phyloP scores from a whole-genome alignment of 2,797 vertebrate species.

The Macroramphosus scolopax region DNA sequence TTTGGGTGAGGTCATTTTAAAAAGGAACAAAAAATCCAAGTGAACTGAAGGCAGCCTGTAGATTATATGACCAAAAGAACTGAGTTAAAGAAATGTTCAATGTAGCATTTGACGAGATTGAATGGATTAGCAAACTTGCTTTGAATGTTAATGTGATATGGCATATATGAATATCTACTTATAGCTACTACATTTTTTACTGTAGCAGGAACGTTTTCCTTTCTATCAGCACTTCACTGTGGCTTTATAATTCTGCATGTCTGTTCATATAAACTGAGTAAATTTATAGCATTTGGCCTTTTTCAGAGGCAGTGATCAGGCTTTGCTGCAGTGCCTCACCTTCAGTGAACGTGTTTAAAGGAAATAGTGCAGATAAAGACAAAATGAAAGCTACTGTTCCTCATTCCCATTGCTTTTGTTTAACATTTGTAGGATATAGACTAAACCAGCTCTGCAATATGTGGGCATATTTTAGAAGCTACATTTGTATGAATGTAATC shows the following conservation, averaged over 20 bases:
- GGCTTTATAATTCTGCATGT: too few species aligned
- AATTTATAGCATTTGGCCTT: constrained; percentile 1
- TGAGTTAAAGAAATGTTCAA: background rate
- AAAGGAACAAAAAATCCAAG: background rate
- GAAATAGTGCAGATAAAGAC: constrained; percentile 18
- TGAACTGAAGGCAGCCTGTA: background rate
- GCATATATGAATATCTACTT: too few species aligned
- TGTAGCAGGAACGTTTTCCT: too few species aligned
- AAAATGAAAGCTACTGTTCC: constrained; percentile 11
- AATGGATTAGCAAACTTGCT: background rate
- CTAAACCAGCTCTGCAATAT: constrained; percentile 2
- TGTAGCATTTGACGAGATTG: background rate
- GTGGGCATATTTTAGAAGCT: background rate
- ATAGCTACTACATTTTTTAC: too few species aligned
- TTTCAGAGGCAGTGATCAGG: background rate
- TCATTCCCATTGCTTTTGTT: constrained; percentile 1
- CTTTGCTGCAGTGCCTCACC: constrained; percentile 2
- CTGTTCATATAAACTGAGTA: background rate
- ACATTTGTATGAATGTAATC: background rate
- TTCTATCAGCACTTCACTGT: too few species aligned
- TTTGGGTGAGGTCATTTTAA: too few species aligned
- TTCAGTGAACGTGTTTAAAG: constrained; percentile 5
- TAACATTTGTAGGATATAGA: constrained; percentile 14
- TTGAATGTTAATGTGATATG: background rate
- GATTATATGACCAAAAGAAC: background rate